phyloP scores from a whole-genome alignment of 2,113 vertebrate genomes.

The Falco punctatus region DNA sequence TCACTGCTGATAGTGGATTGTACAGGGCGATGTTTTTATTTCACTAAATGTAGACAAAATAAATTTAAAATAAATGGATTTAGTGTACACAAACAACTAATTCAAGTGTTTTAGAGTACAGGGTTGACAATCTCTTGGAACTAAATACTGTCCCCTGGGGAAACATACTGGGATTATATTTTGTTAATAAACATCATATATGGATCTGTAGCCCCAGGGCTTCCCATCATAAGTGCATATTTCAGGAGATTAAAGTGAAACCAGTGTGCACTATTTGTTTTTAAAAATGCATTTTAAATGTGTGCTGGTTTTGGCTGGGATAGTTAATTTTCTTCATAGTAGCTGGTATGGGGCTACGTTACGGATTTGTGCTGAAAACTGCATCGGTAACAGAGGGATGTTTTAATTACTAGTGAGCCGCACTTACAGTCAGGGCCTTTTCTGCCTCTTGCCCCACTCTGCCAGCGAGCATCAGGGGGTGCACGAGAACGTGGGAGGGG shows the following conservation, averaged over 20 bases:
- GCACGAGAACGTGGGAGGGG: too few relatives aligned
- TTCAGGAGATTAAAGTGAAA: constrained; percentile 67
- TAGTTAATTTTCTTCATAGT: too few relatives aligned
- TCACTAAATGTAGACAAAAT: constrained; percentile 95
- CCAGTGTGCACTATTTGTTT: constrained; percentile 69
- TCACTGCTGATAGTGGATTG: constrained; percentile 95
- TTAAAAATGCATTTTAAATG: constrained; percentile 70
- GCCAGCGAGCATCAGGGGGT: too few relatives aligned
- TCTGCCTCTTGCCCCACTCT: too few relatives aligned
- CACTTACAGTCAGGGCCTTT: too few relatives aligned
- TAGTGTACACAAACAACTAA: constrained; percentile 78
- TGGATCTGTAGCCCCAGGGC: constrained; percentile 1
- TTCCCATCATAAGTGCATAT: constrained; percentile 50
- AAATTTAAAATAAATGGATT: constrained; percentile 82
- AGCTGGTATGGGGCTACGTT: too few relatives aligned
- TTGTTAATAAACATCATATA: constrained; percentile 62
- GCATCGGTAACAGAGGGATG: too few relatives aligned
- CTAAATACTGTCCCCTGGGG: constrained; percentile 66
- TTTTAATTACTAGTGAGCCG: too few relatives aligned
- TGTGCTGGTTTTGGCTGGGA: too few relatives aligned
- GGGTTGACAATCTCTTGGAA: constrained; percentile 72
- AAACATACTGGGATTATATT: constrained; percentile 63
- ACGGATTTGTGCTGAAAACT: too few relatives aligned
- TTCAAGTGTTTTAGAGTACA: constrained; percentile 79
- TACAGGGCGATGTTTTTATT: constrained; percentile 99